A percentile compares a stretch with the other conserved stretches of the same genome.
phyloP scores from a whole-genome alignment of 2,113 vertebrate species.

The Paratilapia polleni region DNA sequence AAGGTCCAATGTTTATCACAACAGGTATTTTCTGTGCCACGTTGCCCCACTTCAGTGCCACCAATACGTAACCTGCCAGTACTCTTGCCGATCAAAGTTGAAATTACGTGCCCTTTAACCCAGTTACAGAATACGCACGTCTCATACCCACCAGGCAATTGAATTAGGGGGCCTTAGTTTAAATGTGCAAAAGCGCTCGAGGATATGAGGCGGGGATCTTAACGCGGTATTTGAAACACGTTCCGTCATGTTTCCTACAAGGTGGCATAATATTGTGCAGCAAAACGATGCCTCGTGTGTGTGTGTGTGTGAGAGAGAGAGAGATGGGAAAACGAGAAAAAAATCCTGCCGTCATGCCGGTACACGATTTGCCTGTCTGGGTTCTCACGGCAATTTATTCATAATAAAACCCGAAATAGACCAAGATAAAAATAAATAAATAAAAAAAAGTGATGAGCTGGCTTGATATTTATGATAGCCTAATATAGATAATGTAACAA shows the following conservation, averaged over 20 bases:
- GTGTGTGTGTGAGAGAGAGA: neutral
- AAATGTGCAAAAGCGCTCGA: neutral
- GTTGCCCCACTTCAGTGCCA: neutral
- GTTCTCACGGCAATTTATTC: neutral
- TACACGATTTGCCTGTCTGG: neutral
- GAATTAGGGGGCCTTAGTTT: neutral
- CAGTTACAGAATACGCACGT: neutral
- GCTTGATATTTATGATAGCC: neutral
- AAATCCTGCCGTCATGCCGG: neutral
- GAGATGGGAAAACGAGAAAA: neutral
- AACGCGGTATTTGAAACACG: conserved; percentile 33
- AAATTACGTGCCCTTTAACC: conserved; percentile 51
- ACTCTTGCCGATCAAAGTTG: conserved; percentile 33
- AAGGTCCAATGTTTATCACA: neutral
- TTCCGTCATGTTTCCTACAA: conserved; percentile 42
- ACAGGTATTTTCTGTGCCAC: conserved; percentile 13
- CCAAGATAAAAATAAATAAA: too few species aligned
- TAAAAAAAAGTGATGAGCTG: neutral
- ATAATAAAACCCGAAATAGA: neutral
- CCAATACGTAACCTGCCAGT: neutral
- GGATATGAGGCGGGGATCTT: conserved; percentile 17
- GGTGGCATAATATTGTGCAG: neutral
- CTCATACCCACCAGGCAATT: neutral
- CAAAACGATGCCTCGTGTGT: neutral
- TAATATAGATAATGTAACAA: neutral